These are phyloP conservation scores for Ochlodes sylvanus DNA, from an alignment of 2,888 invertebrate species.

Conservation along the genomic window DNA sequence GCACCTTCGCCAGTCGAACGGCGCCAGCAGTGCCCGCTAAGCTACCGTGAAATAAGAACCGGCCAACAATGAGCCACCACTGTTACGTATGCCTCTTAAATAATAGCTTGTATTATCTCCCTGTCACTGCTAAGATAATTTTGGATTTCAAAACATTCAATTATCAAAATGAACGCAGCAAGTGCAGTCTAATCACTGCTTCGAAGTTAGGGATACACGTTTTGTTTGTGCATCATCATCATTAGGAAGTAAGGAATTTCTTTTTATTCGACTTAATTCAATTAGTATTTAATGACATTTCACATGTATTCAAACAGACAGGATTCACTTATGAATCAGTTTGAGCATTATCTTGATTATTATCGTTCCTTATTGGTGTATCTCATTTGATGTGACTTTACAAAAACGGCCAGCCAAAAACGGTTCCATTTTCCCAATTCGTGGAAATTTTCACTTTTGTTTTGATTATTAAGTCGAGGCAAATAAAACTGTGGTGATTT, in stretches of 20 bases:
- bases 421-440: too few species aligned
- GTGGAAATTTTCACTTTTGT: too few species aligned
- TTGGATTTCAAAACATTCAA: constrained; percentile 43
- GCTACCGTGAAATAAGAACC: constrained; percentile 76
- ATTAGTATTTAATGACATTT: too few species aligned
- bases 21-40: constrained; percentile 53
- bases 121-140: constrained; percentile 38
- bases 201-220: not conserved
- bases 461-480: too few species aligned
- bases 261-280: too few species aligned
- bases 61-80: constrained; percentile 65
- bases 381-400: too few species aligned
- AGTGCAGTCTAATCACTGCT: constrained; percentile 18
- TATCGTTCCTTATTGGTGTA: too few species aligned
- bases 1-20: constrained; percentile 17
- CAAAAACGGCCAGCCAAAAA: too few species aligned
- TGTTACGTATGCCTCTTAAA: constrained; percentile 66
- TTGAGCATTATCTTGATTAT: too few species aligned
- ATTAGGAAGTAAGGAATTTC: not conserved
- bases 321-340: too few species aligned
- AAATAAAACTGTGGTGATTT: too few species aligned
- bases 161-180: constrained; percentile 30
- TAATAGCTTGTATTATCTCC: constrained; percentile 49
- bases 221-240: not conserved
- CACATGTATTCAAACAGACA: too few species aligned